phyloP scores from a whole-genome alignment of 2,113 vertebrate species.

The Rhinopomastus cyanomelas region DNA sequence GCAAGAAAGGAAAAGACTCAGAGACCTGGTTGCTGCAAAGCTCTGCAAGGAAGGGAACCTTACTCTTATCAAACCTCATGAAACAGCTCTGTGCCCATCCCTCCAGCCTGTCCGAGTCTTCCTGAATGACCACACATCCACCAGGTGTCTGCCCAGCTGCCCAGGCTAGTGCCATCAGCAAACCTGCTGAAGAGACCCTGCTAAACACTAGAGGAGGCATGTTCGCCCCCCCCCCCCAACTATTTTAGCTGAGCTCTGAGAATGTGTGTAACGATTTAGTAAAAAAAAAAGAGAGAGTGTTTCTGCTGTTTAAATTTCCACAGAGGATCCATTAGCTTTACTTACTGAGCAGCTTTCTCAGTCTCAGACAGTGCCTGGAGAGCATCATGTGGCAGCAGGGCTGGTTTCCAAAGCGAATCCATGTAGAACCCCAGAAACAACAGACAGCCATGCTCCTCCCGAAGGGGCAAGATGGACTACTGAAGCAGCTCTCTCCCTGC shows the following conservation, averaged over 20 bases:
- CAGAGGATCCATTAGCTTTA: slow-evolving; percentile 95
- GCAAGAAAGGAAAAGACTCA: too few relatives aligned
- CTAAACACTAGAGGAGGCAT: too few relatives aligned
- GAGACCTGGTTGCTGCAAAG: too few relatives aligned
- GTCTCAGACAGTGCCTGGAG: slow-evolving; percentile 85
- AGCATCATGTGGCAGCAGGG: slow-evolving; percentile 83
- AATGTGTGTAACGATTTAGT: slow-evolving; percentile 87
- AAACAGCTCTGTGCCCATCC: too few relatives aligned
- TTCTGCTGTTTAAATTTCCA: slow-evolving; percentile 92
- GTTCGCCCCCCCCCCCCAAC: slow-evolving; percentile 73
- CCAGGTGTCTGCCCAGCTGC: too few relatives aligned
- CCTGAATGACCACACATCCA: too few relatives aligned
- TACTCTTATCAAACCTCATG: too few relatives aligned
- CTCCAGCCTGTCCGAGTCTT: too few relatives aligned
- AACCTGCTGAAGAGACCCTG: too few relatives aligned
- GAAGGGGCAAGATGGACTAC: slow-evolving; percentile 78
- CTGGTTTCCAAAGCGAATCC: slow-evolving; percentile 85
- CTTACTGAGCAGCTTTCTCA: slow-evolving; percentile 91
- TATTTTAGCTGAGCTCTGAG: slow-evolving; percentile 85
- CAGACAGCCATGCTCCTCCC: slow-evolving; percentile 81
- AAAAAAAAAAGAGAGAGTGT: slow-evolving; percentile 91
- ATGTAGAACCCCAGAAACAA: slow-evolving; percentile 89
- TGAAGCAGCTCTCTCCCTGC: slow-evolving; percentile 73
- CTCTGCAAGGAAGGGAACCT: too few relatives aligned
- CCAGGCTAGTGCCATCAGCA: too few relatives aligned